Evolutionary conservation across 1,140 invertebrate genomes (phyloP).

Genomic region (Papilio aristodemus): DNA sequence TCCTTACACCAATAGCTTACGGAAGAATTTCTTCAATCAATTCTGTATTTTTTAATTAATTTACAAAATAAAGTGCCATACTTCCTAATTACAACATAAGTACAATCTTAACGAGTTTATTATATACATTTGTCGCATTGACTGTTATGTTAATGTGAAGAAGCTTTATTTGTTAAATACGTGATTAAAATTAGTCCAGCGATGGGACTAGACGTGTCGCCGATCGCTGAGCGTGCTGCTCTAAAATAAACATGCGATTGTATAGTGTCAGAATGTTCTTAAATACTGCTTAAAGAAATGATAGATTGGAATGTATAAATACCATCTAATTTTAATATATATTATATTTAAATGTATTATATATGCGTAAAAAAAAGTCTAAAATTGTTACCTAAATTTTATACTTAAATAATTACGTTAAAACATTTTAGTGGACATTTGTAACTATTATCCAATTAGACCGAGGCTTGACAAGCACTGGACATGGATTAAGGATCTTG

Average conservation of each 20-base stretch:
- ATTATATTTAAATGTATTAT: background rate
- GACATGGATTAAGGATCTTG: too few species aligned
- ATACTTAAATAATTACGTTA: too few species aligned
- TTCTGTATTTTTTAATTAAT: too few species aligned
- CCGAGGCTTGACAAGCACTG: too few species aligned
- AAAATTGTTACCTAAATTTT: too few species aligned
- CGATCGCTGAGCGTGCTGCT: background rate
- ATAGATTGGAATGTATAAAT: background rate
- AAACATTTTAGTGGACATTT: too few species aligned
- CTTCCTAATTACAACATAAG: too few species aligned
- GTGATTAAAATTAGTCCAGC: slow-evolving; percentile 19
- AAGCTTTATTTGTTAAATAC: slow-evolving; percentile 12
- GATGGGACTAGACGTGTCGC: background rate
- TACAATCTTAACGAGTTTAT: background rate
- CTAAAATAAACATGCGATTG: slow-evolving; percentile 23
- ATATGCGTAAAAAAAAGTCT: background rate
- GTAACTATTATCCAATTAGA: too few species aligned
- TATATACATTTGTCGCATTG: background rate
- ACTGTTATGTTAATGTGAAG: background rate
- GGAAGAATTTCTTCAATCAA: too few species aligned
- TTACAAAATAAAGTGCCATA: too few species aligned
- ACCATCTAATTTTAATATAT: background rate
- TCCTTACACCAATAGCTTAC: too few species aligned
- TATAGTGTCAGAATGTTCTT: background rate
- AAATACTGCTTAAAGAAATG: background rate